Base-by-base conservation (phyloP, 2,797 vertebrate genomes). In the Siniperca obscura region DNA sequence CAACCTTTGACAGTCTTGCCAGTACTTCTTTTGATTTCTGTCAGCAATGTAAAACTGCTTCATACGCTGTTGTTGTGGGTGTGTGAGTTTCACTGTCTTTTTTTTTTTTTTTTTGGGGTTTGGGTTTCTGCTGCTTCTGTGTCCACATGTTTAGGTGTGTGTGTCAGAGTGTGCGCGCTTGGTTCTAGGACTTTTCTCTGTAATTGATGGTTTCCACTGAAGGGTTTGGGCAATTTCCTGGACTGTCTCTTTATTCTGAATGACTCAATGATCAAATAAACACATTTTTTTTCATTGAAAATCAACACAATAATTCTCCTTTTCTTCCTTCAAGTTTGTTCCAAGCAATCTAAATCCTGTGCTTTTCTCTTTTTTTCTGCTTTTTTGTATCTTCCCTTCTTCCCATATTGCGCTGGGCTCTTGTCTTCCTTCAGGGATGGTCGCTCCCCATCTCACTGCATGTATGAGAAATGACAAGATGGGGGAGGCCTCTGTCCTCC, bases 381-480 rank as follows among this genome's bases (percentile, higher is more conserved):
- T 85, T 91, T 89, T 91, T 80, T 93, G 94, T 96, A 87, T 95
- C 90, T 94, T 94, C 94, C 95, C 92, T 83, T 94, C 84, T 85
- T 84, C 94, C 95, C 92, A 88, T 96, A 95, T 97, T 97, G 95
- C 94, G 94, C 96, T 96, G 96, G 97, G 96, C 96, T 96, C 96
- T 97, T 96, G 90, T 93, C 96, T 96, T 95, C 96, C 96, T 93
- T 97, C 98, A 99, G 98, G 97, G 97, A 97, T 97, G 97, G 96
- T 98, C 94, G 97, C 97, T 97, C 97, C 98, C 96, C 98, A 97
- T 97, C 97, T 98, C 95, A 97, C 98, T 97, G 97, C 97, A 97
- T 97, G 97, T 96, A 96, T 98, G 97, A 98, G 97, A 98, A 98
- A 98, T 97, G 98, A 99, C 96, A 99, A 99, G 97, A 97, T 97